Conservation (phyloP, 2,888 invertebrate species). For the Drepana falcataria region DNA sequence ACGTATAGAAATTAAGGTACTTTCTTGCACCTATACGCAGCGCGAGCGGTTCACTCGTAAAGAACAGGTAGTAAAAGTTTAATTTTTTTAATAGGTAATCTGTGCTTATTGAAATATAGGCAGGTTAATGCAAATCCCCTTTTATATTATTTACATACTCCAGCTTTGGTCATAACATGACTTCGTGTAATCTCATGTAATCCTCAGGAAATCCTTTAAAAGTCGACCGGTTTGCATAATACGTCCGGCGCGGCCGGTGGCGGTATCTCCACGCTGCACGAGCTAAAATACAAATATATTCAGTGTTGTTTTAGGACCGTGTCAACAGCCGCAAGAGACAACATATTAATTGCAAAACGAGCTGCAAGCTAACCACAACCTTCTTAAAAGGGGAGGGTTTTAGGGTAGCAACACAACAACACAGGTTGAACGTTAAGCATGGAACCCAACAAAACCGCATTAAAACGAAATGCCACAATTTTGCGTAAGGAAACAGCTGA, state of each 20-base stretch:
- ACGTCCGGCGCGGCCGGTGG: conserved; percentile 14
- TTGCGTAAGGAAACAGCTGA: no score
- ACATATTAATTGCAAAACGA: conserved; percentile 57
- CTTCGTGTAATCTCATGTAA: conserved; percentile 8
- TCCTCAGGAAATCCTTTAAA: conserved; percentile 16
- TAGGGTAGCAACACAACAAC: conserved; percentile 3
- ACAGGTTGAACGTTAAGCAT: not conserved
- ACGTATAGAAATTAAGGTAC: no score
- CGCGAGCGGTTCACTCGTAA: no score
- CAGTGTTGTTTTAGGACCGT: conserved; percentile 56
- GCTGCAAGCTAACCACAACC: conserved; percentile 25
- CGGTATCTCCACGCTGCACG: conserved; percentile 15
- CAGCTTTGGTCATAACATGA: not conserved
- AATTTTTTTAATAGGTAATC: no score
- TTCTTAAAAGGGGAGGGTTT: conserved; percentile 23
- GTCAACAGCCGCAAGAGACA: conserved; percentile 43
- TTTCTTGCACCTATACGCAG: no score
- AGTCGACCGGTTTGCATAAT: conserved; percentile 23
- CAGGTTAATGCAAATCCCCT: not conserved
- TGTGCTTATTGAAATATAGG: no score
- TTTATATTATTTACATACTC: not conserved
- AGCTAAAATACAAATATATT: conserved; percentile 39
- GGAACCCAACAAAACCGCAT: not conserved
- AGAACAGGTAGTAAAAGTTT: no score
- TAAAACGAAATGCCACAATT: no score